Evolutionary conservation across 2,888 invertebrate genomes (phyloP).

Genomic region (Quadriops clusia): DNA sequence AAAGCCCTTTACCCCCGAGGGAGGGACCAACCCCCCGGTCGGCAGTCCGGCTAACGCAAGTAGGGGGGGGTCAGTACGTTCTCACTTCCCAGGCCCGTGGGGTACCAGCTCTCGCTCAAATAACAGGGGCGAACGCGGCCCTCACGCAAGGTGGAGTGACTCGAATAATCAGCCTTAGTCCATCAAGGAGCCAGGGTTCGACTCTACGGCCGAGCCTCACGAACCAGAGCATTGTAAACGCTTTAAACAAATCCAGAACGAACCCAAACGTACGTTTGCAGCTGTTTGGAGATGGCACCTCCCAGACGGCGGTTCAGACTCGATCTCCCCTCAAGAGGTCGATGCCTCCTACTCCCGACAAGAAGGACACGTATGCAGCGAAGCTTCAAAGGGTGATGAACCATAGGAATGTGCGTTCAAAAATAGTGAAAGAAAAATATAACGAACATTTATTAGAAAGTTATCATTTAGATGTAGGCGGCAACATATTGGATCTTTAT

Average conservation of each 20-base stretch:
- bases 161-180: conserved; percentile 41
- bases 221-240: conserved; percentile 36
- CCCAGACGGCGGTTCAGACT: conserved; percentile 18
- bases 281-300: conserved; percentile 18
- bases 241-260: conserved; percentile 28
- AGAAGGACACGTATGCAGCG: conserved; percentile 39
- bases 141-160: conserved; percentile 39
- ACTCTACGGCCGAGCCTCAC: conserved; percentile 34
- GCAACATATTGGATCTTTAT: conserved; percentile 80
- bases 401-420: conserved; percentile 56
- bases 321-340: conserved; percentile 39
- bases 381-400: conserved; percentile 59
- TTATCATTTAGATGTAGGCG: conserved; percentile 71
- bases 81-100: conserved; percentile 27
- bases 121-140: conserved; percentile 26
- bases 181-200: conserved; percentile 29
- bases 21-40: conserved; percentile 32
- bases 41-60: conserved; percentile 34
- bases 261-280: conserved; percentile 30
- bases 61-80: conserved; percentile 34
- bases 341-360: conserved; percentile 35
- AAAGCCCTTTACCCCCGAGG: conserved; percentile 37
- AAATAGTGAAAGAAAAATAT: conserved; percentile 58
- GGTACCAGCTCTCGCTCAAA: conserved; percentile 43
- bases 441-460: conserved; percentile 72